phyloP scores from a whole-genome alignment of 2,797 vertebrate genomes.

The Sebastes miniatus region DNA sequence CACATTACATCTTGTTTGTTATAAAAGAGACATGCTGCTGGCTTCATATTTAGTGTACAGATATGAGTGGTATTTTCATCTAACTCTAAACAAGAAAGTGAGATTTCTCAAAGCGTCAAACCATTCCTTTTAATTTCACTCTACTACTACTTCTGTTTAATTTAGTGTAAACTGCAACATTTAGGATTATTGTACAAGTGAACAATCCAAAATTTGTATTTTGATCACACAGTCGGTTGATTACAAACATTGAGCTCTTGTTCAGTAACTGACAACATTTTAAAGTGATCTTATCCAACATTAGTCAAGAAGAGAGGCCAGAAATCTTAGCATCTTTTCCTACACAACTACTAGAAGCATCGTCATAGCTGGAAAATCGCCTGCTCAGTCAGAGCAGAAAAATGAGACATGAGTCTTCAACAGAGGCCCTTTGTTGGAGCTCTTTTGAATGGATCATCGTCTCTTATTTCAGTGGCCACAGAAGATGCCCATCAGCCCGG shows the following conservation, averaged over 20 bases:
- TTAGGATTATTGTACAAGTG: neutral
- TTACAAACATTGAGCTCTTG: neutral
- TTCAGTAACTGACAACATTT: neutral
- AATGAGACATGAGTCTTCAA: conserved; percentile 39
- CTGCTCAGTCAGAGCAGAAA: conserved; percentile 24
- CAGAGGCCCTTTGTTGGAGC: conserved; percentile 66
- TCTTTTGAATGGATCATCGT: conserved; percentile 47
- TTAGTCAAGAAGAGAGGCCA: neutral
- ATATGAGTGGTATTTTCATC: neutral
- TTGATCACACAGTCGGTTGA: neutral
- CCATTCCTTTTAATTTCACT: neutral
- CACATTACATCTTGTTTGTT: neutral
- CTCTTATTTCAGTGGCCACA: conserved; percentile 71
- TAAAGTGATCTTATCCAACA: neutral
- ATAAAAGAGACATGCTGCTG: neutral
- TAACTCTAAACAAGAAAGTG: neutral
- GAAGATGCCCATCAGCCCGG: conserved; percentile 55
- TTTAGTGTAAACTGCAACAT: neutral
- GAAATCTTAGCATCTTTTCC: neutral
- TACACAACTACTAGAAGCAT: neutral
- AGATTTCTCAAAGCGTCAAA: neutral
- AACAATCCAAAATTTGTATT: neutral
- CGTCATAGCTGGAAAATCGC: neutral
- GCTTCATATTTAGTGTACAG: neutral
- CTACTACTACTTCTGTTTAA: neutral